Evolutionary conservation across 2,113 vertebrate genomes (phyloP).

Genomic region (Anguilla rostrata): DNA sequence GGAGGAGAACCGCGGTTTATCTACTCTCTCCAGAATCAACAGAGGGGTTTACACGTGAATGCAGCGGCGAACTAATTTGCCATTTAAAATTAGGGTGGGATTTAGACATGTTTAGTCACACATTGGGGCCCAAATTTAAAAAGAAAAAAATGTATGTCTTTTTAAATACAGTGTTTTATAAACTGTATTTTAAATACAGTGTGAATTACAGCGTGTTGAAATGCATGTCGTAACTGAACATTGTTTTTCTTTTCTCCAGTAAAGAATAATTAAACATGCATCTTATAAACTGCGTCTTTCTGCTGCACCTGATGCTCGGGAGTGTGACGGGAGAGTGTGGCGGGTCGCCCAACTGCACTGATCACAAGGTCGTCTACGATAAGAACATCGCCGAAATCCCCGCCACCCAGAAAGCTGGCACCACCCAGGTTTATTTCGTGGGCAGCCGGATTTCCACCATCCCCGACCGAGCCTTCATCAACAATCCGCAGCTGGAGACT

Average conservation of each 20-base stretch:
- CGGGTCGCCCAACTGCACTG: background rate
- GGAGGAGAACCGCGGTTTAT: too few relatives aligned
- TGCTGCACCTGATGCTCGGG: conserved; percentile 29
- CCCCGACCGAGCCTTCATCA: conserved; percentile 62
- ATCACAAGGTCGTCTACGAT: conserved; percentile 58
- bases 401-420: conserved; percentile 39
- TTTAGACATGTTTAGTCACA: too few relatives aligned
- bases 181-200: too few relatives aligned
- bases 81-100: too few relatives aligned
- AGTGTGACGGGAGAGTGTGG: conserved; percentile 12
- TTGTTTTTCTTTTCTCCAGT: conserved; percentile 38
- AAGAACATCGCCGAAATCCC: conserved; percentile 59
- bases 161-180: too few relatives aligned
- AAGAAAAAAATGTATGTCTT: too few relatives aligned
- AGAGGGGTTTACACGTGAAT: too few relatives aligned
- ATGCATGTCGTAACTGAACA: background rate
- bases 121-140: too few relatives aligned
- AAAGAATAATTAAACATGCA: conserved; percentile 40
- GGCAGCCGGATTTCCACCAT: conserved; percentile 61
- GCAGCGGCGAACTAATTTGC: too few relatives aligned
- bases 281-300: conserved; percentile 28
- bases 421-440: conserved; percentile 69
- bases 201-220: background rate
- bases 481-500: conserved; percentile 61
- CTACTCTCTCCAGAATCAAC: too few relatives aligned